Conservation (phyloP, 1,140 invertebrate genomes). For the Heliconius hewitsoni region DNA sequence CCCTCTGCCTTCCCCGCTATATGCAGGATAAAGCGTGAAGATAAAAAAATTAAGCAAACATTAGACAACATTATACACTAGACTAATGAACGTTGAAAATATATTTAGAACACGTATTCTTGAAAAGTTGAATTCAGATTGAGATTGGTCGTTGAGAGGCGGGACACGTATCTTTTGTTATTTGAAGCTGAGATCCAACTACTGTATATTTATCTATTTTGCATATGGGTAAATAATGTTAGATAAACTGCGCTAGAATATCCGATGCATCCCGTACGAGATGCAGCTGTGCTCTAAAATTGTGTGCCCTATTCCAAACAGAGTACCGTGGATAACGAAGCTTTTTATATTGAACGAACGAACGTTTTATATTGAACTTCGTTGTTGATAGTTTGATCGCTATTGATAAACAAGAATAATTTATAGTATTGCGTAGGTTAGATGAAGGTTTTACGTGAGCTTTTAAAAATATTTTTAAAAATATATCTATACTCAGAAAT, state of each 20-base stretch:
- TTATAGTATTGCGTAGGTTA: not conserved
- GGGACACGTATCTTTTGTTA: slow-evolving; percentile 46
- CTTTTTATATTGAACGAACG: not conserved
- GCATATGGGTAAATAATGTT: slow-evolving; percentile 45
- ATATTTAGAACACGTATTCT: slow-evolving; percentile 36
- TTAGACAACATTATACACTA: slow-evolving; percentile 5
- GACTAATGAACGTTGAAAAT: slow-evolving; percentile 33
- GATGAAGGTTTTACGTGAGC: not conserved
- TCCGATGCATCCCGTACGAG: slow-evolving; percentile 1
- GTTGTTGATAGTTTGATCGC: slow-evolving; percentile 2
- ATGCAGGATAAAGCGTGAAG: too few species aligned
- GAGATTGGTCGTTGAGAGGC: slow-evolving; percentile 38
- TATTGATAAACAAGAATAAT: slow-evolving; percentile 8
- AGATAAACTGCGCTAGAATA: slow-evolving; percentile 18
- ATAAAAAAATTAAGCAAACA: not conserved
- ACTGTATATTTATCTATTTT: slow-evolving; percentile 44
- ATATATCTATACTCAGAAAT: not conserved
- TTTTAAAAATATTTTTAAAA: not conserved
- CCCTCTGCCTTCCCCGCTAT: too few species aligned
- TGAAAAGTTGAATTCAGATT: slow-evolving; percentile 39
- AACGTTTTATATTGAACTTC: not conserved
- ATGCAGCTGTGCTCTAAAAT: slow-evolving; percentile 4
- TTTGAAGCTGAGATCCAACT: slow-evolving; percentile 37
- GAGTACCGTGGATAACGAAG: not conserved
- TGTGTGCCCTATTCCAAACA: not conserved